A percentile compares a stretch with the other conserved stretches of the same genome.
These are phyloP conservation scores for Steatocranus sp. DNA, from an alignment of 2,797 vertebrate species.

Conservation along the genomic window DNA sequence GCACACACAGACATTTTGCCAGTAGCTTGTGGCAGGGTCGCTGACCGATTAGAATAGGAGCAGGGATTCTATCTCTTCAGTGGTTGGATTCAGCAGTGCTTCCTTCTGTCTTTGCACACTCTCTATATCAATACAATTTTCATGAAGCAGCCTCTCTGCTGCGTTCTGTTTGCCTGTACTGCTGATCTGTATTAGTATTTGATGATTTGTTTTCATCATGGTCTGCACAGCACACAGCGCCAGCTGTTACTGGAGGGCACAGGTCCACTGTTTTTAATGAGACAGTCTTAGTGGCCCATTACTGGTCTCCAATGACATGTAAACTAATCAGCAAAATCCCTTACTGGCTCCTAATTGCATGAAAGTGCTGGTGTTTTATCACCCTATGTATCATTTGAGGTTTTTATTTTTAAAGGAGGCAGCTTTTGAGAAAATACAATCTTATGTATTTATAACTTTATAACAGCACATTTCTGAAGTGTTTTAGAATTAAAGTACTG, in stretches of 20 bases:
- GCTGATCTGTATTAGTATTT: conserved; percentile 45
- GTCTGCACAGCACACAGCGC: conserved; percentile 13
- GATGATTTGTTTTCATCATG: conserved; percentile 46
- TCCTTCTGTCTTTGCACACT: conserved; percentile 14
- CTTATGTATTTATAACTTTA: neutral
- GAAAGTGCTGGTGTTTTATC: conserved; percentile 27
- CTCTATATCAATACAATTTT: conserved; percentile 30
- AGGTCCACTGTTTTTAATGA: conserved; percentile 64
- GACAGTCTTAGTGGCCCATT: conserved; percentile 57
- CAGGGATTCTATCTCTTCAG: conserved; percentile 33
- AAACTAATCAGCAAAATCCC: conserved; percentile 46
- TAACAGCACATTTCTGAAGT: neutral
- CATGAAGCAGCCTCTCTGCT: conserved; percentile 6
- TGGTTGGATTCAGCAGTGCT: conserved; percentile 4
- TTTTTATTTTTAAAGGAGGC: neutral
- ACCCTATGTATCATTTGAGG: conserved; percentile 3
- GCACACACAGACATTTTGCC: conserved; percentile 45
- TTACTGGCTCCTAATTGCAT: conserved; percentile 42
- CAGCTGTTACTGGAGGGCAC: conserved; percentile 58
- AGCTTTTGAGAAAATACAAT: neutral
- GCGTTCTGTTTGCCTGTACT: conserved; percentile 8
- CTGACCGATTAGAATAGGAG: conserved; percentile 45
- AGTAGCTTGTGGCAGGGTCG: conserved; percentile 50
- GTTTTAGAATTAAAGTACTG: conserved; percentile 1
- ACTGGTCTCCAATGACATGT: conserved; percentile 56